Base-by-base conservation (phyloP, 64 coral and sea anemone genomes). In the Actinia tenebrosa region DNA sequence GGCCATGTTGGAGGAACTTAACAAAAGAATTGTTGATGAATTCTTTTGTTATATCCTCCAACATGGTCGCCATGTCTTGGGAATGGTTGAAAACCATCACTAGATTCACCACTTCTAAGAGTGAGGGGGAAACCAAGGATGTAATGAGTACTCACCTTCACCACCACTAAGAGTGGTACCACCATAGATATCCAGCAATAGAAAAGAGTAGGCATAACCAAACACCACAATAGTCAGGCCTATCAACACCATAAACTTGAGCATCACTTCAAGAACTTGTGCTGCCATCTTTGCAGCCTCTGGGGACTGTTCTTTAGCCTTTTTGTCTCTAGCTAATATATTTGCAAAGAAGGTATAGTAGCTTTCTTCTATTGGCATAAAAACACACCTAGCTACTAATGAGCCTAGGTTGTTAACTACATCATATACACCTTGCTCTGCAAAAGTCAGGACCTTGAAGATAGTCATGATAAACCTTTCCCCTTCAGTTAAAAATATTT, bases 391-490 rank as follows among this genome's bases (percentile, higher is more conserved):
- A 17, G 95, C 95, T 63, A 88, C 95, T 19, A 98, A 85, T 3
- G 95, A 98, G 4, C 95, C 95, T 53, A 98, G 87, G 59, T 98
- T 98, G 18, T 98, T 98, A 53, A 98, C 91, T 9, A 98, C 66
- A 80, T 98, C 95, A 87, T 98, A 98, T 81, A 98, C 87, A 64
- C 95, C 95, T 91, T 98, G 95, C 80, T 98, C 89, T 72, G 95
- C 92, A 94, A 98, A 98, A 16, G 95, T 98, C 55, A 98, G 78
- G 16, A 94, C 95, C 71, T 93, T 85, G 88, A 98, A 91, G 18
- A 98, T 80, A 71, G 95, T 98, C 95, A 98, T 98, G 37, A 98
- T 98, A 46, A 91, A 98, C 37, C 95, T 92, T 94, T 98, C 95
- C 75, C 95, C 95, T 75, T 98, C 95, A 26, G 95, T 98, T 7